A percentile compares a stretch with the other conserved stretches of the same genome.
These are phyloP conservation scores for Coptodon rendalli DNA, from an alignment of 2,113 vertebrate genomes.

Conservation along the genomic window DNA sequence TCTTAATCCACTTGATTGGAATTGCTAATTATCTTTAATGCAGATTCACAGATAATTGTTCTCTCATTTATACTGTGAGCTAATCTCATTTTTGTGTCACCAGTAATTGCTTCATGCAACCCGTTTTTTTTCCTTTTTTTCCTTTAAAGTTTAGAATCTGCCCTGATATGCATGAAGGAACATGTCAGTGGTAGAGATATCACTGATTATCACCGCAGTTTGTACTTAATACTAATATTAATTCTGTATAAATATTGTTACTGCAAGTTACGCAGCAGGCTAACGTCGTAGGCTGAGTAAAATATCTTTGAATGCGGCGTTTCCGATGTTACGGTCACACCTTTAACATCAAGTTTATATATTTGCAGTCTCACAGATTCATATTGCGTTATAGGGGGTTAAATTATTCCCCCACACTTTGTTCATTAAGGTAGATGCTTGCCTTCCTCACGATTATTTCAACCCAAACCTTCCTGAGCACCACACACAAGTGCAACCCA, in stretches of 20 bases:
- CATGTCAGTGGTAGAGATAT: not conserved
- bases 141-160: not conserved
- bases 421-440: slow-evolving; percentile 36
- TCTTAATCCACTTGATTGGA: slow-evolving; percentile 54
- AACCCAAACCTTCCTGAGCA: slow-evolving; percentile 32
- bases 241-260: not conserved
- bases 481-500: slow-evolving; percentile 33
- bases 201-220: slow-evolving; percentile 1
- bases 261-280: not conserved
- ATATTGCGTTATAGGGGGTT: not conserved
- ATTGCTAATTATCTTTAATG: slow-evolving; percentile 60
- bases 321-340: not conserved
- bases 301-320: not conserved
- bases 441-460: slow-evolving; percentile 25
- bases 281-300: not conserved
- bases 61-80: slow-evolving; percentile 28
- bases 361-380: not conserved
- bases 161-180: not conserved
- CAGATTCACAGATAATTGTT: slow-evolving; percentile 57
- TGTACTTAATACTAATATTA: not conserved
- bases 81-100: slow-evolving; percentile 35
- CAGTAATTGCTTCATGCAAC: slow-evolving; percentile 25
- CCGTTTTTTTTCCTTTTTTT: not conserved
- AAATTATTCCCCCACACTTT: not conserved
- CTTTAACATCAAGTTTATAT: not conserved